phyloP scores from a whole-genome alignment of 2,797 vertebrate species.

The Merluccius polli region DNA sequence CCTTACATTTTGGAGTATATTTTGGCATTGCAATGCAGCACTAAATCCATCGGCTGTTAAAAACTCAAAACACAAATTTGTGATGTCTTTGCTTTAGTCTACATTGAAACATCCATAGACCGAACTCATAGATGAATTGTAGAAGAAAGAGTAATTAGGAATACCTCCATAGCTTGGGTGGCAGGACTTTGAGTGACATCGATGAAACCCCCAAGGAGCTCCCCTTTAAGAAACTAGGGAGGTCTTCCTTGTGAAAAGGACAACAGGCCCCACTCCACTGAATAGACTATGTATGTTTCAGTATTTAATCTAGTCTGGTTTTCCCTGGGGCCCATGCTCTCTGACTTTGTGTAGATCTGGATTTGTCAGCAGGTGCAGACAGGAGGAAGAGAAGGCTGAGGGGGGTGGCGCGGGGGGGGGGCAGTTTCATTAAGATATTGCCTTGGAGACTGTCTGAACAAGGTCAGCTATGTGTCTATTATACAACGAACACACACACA shows the following conservation, averaged over 20 bases:
- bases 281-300: conserved; percentile 9
- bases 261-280: conserved; percentile 32
- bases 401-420: background rate
- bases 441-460: conserved; percentile 56
- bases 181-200: conserved; percentile 33
- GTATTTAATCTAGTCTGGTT: conserved; percentile 15
- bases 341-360: background rate
- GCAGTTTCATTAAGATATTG: conserved; percentile 41
- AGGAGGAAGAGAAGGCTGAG: background rate
- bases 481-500: conserved; percentile 26
- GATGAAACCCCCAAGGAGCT: conserved; percentile 37
- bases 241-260: conserved; percentile 46
- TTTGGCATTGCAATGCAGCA: background rate
- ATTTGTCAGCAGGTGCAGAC: background rate
- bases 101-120: background rate
- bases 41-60: background rate
- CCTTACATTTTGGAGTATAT: background rate
- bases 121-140: background rate
- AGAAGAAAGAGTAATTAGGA: background rate
- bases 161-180: background rate
- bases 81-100: too few relatives aligned
- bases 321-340: conserved; percentile 16
- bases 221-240: conserved; percentile 23
- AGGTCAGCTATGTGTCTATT: conserved; percentile 46
- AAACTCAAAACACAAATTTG: too few relatives aligned